These are phyloP conservation scores for Lophochroa leadbeateri DNA, from an alignment of 2,113 vertebrate species.

Conservation along the genomic window DNA sequence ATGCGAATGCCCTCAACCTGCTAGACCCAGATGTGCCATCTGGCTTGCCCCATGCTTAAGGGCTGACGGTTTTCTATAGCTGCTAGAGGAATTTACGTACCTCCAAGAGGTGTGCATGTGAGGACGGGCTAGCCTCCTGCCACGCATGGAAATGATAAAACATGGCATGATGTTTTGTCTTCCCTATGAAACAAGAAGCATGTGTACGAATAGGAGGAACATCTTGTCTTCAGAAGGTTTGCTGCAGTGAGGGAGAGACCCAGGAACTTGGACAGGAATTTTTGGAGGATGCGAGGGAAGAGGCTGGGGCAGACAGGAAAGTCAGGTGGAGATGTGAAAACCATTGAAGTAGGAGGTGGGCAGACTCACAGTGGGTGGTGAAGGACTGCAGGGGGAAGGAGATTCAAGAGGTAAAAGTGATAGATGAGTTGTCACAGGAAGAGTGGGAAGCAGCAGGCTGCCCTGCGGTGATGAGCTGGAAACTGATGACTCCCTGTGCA, in stretches of 20 bases:
- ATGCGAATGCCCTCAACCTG: not conserved
- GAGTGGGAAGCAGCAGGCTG: not conserved
- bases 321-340: not conserved
- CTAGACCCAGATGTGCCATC: rapidly evolving
- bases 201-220: not conserved
- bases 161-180: not conserved
- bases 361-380: not conserved
- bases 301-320: not conserved
- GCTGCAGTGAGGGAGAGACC: not conserved
- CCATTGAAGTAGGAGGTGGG: not conserved
- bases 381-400: not conserved
- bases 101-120: not conserved
- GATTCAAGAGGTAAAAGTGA: not conserved
- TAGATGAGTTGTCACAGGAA: not conserved
- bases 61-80: not conserved
- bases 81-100: not conserved
- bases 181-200: not conserved
- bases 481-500: rapidly evolving
- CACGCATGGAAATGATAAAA: rapidly evolving
- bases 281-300: not conserved
- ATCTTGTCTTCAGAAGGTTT: not conserved
- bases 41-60: not conserved
- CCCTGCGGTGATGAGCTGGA: not conserved
- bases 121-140: not conserved
- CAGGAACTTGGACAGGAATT: not conserved